Base-by-base conservation (phyloP, 2,797 vertebrate genomes). In the Protonibea diacanthus region DNA sequence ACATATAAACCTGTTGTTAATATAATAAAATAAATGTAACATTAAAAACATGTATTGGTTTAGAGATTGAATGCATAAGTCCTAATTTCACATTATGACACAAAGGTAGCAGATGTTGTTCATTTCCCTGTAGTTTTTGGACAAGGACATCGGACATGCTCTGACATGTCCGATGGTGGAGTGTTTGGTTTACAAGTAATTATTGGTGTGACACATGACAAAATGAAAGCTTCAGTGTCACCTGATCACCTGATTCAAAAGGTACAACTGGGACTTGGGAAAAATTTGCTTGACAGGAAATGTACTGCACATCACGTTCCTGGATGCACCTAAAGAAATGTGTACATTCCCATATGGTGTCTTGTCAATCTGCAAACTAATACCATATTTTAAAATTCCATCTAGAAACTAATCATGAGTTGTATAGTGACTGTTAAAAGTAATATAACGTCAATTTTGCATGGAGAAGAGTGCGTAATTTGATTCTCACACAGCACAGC, bases 391-490 rank as follows among this genome's bases (percentile, higher is more conserved):
- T 47, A 21, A 63, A 66, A 67, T 40, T 44, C 18, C 48, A 55
- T 66, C 13, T 4, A 57, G 44, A 70, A 69, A 63, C 18, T 1
- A 45, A 71, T 71, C n/a, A 45, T 60, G 59, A 48, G 13, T 17
- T 53, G 15, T 66, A 44, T 23, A 42, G 9, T 73, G 47, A 40
- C 51, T 68, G 45, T 21, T 48, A 40, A 70, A 60, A 47, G 40
- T 29, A 51, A 61, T 27, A 71, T 44, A 21, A 63, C n/a, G 23
- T 23, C 75, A 57, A 55, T 73, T 79, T 76, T 23, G 38, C 18
- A 76, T 60, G 20, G 29, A 56, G 27, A 51, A 18, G 25, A 80
- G 57, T 48, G 57, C 47, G 38, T 77, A 59, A 76, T 78, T 73
- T 61, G 27, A 73, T 60, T 69, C 27, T 69, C 53, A 40, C 1